Percentiles rank a stretch among this genome's conserved stretches.
These are phyloP conservation scores for Malacosoma neustria DNA, from an alignment of 2,888 invertebrate species.

Conservation along the genomic window DNA sequence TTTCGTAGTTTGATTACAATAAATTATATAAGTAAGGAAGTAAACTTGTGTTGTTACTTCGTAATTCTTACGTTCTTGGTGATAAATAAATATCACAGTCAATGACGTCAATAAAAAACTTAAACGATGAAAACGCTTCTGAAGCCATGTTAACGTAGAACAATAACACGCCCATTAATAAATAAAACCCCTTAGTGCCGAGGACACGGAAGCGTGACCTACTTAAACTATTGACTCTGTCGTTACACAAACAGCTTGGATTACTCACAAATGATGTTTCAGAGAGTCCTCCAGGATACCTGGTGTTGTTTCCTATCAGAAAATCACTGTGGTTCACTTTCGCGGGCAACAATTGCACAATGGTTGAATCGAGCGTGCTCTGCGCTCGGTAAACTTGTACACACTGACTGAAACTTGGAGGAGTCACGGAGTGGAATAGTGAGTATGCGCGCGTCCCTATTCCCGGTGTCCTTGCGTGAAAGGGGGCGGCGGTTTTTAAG, in stretches of 20 bases:
- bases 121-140: no score
- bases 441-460: slow-evolving; percentile 69
- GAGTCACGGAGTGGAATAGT: slow-evolving; percentile 31
- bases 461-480: slow-evolving; percentile 66
- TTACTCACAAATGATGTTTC: slow-evolving; percentile 57
- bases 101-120: no score
- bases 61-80: no score
- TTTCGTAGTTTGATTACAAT: no score
- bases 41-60: no score
- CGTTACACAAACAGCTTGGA: slow-evolving; percentile 12
- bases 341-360: slow-evolving; percentile 30
- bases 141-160: slow-evolving; percentile 20
- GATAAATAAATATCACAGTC: no score
- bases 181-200: slow-evolving; percentile 50
- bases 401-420: slow-evolving; percentile 49
- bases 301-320: slow-evolving; percentile 23
- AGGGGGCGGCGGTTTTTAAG: slow-evolving; percentile 63
- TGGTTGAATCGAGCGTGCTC: slow-evolving; percentile 40
- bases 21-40: no score
- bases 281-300: slow-evolving; percentile 50
- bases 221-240: slow-evolving; percentile 31
- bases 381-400: slow-evolving; percentile 39
- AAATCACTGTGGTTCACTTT: slow-evolving; percentile 30
- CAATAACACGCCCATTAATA: slow-evolving; percentile 51
- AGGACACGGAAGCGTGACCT: slow-evolving; percentile 67